Evolutionary conservation across 2,888 invertebrate genomes (phyloP), one percentile per base, ranked within the genome.

Genomic region (Cryptophagus acutangulus): DNA sequence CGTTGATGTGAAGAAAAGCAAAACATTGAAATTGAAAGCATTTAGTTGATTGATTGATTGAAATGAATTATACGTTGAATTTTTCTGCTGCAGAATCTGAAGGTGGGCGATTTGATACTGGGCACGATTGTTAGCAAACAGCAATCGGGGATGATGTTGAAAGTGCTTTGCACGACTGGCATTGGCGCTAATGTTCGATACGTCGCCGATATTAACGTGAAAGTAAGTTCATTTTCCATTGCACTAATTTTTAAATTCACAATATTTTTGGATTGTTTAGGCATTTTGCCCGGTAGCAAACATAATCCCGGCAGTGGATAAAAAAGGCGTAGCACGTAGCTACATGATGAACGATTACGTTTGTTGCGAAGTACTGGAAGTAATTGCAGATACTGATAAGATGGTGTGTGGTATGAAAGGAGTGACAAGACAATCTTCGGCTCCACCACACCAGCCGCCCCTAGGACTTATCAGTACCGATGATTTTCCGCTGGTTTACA

Each of bases 321-420:
- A 86, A 75, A 79, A 79, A 62, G 83, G 81, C 67, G 76, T 83
- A 48, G 78, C 81, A 67, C 81, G 86, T 68, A 77, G 77, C 71
- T 88, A 84, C 76, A 79, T 82, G 71, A 78, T 80, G 71, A 85
- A 85, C 74, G 89, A 90, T 73, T 82, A 83, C 58, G 83, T 91
- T 43, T 86, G 89, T 76, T 89, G 89, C 70, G 89, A 89, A 75
- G 84, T 90, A 36, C 76, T 89, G 60, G 88, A 87, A 76, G 84
- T 88, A 49, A 86, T 85, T 66, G 82, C 86, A 33, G 88, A 89
- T 68, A 82, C 85, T 38, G 88, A 89, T 73, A 89, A 89, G 74
- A 81, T 91, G 74, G 82, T 85, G 58, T 81, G 87, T 68, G 87
- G 88, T 68, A 87, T 90, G 87, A 84, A 87, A 71, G 86, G 86